These are phyloP conservation scores for Phainopepla nitens DNA, from an alignment of 2,113 vertebrate species.

Conservation along the genomic window DNA sequence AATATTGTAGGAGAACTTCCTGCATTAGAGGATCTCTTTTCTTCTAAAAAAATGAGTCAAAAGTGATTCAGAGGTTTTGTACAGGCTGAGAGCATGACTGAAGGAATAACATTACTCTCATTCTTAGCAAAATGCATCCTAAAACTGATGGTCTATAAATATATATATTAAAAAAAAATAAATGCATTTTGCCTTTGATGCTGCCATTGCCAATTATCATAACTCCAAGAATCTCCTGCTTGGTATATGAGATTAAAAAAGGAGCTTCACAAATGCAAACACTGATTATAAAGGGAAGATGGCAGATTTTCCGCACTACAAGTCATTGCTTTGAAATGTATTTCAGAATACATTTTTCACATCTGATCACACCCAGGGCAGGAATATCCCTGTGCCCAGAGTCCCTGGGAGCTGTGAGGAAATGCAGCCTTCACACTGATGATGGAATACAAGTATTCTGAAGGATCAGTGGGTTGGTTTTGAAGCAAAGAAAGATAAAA, in stretches of 20 bases:
- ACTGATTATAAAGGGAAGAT: background rate
- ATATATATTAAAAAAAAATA: background rate
- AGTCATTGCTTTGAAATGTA: background rate
- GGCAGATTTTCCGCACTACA: conserved; percentile 1
- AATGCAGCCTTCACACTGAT: background rate
- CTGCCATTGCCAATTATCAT: background rate
- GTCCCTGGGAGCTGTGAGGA: background rate
- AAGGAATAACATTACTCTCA: background rate
- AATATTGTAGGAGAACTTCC: background rate
- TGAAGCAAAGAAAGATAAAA: background rate
- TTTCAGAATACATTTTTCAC: background rate
- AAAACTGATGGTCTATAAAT: background rate
- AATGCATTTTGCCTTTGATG: background rate
- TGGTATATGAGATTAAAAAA: background rate
- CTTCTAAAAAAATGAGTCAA: background rate
- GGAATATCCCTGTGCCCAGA: background rate
- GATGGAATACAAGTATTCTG: background rate
- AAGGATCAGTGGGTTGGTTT: background rate
- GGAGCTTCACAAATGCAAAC: background rate
- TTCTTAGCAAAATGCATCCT: background rate
- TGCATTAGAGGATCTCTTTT: background rate
- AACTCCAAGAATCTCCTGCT: background rate
- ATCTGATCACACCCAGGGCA: background rate
- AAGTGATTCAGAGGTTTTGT: background rate
- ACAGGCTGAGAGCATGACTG: background rate